These are phyloP conservation scores for Muscina levida DNA, from an alignment of 2,888 invertebrate species.

Conservation along the genomic window DNA sequence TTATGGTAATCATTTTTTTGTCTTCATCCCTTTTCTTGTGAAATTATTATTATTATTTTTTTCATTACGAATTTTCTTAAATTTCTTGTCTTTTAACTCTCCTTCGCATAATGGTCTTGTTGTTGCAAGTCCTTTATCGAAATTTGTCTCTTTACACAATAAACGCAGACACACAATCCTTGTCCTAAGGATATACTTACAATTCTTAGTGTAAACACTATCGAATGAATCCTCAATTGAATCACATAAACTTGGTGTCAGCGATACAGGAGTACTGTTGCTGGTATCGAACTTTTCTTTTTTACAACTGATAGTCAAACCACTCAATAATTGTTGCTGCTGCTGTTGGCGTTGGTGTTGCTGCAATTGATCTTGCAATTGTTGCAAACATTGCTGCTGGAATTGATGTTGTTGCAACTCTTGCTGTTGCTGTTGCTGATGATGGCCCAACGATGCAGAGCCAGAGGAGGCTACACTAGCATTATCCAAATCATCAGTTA, in stretches of 20 bases:
- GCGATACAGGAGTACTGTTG: constrained; percentile 50
- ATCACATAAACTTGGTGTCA: constrained; percentile 75
- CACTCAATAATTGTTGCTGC: constrained; percentile 71
- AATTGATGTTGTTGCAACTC: constrained; percentile 69
- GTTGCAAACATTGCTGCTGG: constrained; percentile 68
- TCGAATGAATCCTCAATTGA: constrained; percentile 79
- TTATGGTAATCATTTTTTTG: too few relatives aligned
- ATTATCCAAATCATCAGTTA: constrained; percentile 63
- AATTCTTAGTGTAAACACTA: constrained; percentile 78
- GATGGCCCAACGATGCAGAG: constrained; percentile 45
- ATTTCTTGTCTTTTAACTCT: background rate
- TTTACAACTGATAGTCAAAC: constrained; percentile 76
- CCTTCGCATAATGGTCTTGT: background rate
- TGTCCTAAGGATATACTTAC: constrained; percentile 74
- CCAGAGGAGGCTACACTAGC: constrained; percentile 47
- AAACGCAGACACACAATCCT: background rate
- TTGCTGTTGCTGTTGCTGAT: constrained; percentile 70
- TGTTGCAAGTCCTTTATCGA: background rate
- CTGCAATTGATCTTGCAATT: constrained; percentile 70
- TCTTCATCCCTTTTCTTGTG: too few relatives aligned
- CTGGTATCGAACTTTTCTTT: constrained; percentile 75
- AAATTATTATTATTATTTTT: too few relatives aligned
- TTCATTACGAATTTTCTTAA: constrained; percentile 26
- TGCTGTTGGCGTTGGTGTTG: constrained; percentile 71
- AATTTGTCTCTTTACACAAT: constrained; percentile 3